Conservation (phyloP, 2,797 vertebrate genomes). For the Myotis pilosus region DNA sequence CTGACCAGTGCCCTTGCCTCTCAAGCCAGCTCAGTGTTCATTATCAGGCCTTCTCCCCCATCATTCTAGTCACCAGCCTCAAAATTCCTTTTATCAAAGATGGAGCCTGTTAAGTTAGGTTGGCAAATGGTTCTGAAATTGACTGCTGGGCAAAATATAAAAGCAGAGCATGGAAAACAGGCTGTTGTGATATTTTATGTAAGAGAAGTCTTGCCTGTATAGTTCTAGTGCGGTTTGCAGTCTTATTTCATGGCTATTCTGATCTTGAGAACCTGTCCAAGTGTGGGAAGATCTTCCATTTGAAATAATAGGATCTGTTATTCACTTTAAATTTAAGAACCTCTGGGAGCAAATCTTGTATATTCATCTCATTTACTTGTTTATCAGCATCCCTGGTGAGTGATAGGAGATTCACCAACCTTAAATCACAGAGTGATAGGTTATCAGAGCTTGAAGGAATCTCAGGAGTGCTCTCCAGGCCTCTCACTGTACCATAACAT, state of each 20-base stretch:
- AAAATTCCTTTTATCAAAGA: background rate
- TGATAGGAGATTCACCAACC: background rate
- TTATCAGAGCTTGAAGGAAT: background rate
- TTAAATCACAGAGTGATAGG: background rate
- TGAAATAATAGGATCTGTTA: background rate
- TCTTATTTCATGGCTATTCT: slow-evolving; percentile 1
- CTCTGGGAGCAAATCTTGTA: background rate
- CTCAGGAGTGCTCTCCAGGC: background rate
- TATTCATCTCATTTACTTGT: background rate
- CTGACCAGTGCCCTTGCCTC: background rate
- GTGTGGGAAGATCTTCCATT: background rate
- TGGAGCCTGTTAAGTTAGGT: background rate
- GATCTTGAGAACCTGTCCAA: background rate
- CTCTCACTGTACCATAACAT: background rate
- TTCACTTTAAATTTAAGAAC: background rate
- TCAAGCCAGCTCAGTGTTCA: background rate
- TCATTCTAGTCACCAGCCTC: background rate
- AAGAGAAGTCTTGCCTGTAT: background rate
- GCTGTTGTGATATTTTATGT: background rate
- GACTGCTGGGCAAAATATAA: background rate
- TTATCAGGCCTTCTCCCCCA: background rate
- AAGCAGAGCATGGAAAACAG: background rate
- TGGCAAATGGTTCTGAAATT: background rate
- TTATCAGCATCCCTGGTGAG: background rate
- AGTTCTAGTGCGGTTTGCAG: background rate